Conservation (phyloP, 2,888 invertebrate genomes). For the Noctua comes region DNA sequence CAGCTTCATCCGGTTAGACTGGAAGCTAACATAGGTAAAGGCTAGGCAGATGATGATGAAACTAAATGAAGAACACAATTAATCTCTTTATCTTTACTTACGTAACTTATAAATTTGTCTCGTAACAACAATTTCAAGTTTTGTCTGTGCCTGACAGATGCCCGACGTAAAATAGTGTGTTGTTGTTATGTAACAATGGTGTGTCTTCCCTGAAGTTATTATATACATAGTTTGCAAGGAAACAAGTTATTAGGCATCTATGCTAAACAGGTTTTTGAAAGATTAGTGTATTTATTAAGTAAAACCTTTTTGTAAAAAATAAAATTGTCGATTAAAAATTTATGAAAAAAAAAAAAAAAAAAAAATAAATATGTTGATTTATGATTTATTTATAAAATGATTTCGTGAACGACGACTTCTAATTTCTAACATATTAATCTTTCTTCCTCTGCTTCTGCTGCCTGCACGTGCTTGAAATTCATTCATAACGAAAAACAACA, state of each 20-base stretch:
- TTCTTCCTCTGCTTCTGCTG: too few species aligned
- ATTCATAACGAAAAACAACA: too few species aligned
- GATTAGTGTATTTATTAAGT: background rate
- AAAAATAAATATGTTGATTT: too few species aligned
- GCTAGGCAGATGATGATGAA: background rate
- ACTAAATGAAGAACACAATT: background rate
- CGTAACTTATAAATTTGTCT: background rate
- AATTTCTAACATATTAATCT: too few species aligned
- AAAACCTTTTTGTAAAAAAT: too few species aligned
- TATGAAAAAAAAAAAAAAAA: too few species aligned
- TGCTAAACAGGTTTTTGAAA: background rate
- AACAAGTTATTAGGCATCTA: background rate
- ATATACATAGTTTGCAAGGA: background rate
- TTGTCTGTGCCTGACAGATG: conserved; percentile 10
- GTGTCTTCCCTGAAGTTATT: background rate
- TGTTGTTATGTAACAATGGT: background rate
- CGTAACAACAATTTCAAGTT: conserved; percentile 9
- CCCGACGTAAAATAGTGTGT: background rate
- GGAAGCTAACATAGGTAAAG: background rate
- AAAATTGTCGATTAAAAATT: too few species aligned
- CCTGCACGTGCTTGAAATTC: too few species aligned
- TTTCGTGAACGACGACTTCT: too few species aligned
- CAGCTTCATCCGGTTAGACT: background rate
- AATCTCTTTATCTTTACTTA: background rate
- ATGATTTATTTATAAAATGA: too few species aligned